phyloP scores from a whole-genome alignment of 2,113 vertebrate genomes.

The Oryzias celebensis region DNA sequence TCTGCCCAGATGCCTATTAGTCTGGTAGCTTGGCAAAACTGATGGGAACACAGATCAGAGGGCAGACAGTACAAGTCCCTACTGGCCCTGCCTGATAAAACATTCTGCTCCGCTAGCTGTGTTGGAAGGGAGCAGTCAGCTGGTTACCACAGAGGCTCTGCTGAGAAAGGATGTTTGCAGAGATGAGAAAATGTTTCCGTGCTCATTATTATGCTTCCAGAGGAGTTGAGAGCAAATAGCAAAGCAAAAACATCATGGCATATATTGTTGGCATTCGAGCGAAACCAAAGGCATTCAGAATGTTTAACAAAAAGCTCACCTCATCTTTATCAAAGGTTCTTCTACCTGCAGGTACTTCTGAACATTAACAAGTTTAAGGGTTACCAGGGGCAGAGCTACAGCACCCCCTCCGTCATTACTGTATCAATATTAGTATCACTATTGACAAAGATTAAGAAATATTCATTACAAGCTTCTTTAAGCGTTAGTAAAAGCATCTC shows the following conservation, averaged over 20 bases:
- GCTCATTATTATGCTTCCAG: constrained; percentile 14
- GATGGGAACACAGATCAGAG: constrained; percentile 71
- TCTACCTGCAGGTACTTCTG: neutral
- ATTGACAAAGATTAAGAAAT: too few species aligned
- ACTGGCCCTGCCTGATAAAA: constrained; percentile 59
- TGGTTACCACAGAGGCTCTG: constrained; percentile 28
- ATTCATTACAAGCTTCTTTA: too few species aligned
- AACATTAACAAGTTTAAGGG: too few species aligned
- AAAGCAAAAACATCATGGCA: constrained; percentile 3
- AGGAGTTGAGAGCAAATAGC: neutral
- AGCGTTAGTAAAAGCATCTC: too few species aligned
- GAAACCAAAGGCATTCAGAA: neutral
- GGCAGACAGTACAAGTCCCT: constrained; percentile 65
- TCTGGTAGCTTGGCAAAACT: constrained; percentile 57
- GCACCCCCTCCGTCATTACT: too few species aligned
- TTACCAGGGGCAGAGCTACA: too few species aligned
- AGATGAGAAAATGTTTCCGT: constrained; percentile 18
- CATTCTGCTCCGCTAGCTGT: constrained; percentile 53
- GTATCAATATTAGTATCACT: too few species aligned
- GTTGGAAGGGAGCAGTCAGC: constrained; percentile 32
- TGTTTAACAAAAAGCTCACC: constrained; percentile 3
- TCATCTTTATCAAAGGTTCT: neutral
- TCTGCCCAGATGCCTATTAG: constrained; percentile 72
- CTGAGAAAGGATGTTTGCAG: constrained; percentile 14
- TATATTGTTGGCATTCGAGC: constrained; percentile 7